Percentiles rank a stretch among this genome's conserved stretches.
Conservation (phyloP, 2,113 vertebrate species). For the Saimiri boliviensis region DNA sequence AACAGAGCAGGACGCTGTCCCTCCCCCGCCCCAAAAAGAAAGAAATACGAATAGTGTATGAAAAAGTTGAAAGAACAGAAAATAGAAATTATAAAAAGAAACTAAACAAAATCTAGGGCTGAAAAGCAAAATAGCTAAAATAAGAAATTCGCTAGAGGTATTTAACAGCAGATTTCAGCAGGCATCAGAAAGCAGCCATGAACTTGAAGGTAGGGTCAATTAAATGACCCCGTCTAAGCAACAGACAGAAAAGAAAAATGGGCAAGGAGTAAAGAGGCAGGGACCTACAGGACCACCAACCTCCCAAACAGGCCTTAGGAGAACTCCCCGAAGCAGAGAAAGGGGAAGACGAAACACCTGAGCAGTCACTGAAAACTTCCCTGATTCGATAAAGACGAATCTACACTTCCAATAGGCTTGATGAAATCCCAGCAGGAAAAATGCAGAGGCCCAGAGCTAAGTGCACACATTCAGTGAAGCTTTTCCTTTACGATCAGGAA, state of each 20-base stretch:
- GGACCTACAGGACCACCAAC: neutral
- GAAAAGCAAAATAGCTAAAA: neutral
- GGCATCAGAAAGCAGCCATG: neutral
- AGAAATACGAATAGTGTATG: neutral
- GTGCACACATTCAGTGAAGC: no score
- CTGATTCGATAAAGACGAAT: neutral
- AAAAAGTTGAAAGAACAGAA: neutral
- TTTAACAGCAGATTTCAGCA: neutral
- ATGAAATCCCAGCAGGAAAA: neutral
- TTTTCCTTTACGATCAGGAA: neutral
- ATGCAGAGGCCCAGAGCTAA: neutral
- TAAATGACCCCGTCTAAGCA: neutral
- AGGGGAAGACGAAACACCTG: no score
- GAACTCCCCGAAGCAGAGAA: no score
- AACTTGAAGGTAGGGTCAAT: neutral
- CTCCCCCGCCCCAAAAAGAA: neutral
- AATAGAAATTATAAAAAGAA: no score
- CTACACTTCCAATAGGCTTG: neutral
- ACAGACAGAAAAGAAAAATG: neutral
- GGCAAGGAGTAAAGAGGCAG: no score
- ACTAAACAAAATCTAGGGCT: no score
- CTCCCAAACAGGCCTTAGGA: fast-evolving
- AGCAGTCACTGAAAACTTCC: neutral
- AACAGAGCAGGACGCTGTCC: no score
- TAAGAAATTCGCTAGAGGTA: neutral